These are phyloP conservation scores for Nothocercus nigrocapillus DNA, from an alignment of 2,113 vertebrate species.

Conservation along the genomic window DNA sequence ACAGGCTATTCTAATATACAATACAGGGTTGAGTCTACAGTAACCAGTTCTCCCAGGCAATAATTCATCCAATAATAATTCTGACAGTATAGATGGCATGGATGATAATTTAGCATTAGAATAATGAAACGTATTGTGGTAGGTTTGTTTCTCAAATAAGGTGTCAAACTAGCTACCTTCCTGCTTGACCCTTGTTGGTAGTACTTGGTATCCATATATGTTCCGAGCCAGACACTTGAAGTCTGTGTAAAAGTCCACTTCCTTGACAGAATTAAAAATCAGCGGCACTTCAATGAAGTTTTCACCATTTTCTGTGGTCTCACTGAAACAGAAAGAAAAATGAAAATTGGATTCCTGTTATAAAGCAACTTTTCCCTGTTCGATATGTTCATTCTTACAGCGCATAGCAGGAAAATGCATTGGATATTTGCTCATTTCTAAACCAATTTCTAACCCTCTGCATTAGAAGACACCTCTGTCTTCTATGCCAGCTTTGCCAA, in stretches of 20 bases:
- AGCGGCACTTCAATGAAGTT: conserved; percentile 84
- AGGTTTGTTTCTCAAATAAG: background rate
- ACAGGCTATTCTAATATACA: background rate
- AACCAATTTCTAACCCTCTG: background rate
- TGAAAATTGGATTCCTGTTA: background rate
- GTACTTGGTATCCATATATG: conserved; percentile 73
- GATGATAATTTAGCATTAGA: background rate
- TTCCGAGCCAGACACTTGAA: conserved; percentile 85
- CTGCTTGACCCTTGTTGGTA: conserved; percentile 77
- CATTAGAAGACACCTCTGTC: background rate
- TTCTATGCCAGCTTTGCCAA: background rate
- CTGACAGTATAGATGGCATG: background rate
- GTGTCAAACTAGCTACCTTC: conserved; percentile 78
- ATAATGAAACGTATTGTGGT: background rate
- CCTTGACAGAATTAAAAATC: conserved; percentile 78
- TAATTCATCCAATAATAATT: background rate
- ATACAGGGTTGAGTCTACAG: background rate
- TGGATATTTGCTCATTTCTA: conserved; percentile 1
- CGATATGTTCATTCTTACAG: background rate
- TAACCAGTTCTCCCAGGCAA: background rate
- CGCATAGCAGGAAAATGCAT: background rate
- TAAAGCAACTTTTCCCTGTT: background rate
- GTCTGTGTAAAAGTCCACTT: conserved; percentile 80
- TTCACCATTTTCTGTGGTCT: conserved; percentile 76
- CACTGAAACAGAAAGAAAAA: conserved; percentile 69